Base-by-base conservation (phyloP, 2,888 invertebrate species). In the Stenodera caucasica region DNA sequence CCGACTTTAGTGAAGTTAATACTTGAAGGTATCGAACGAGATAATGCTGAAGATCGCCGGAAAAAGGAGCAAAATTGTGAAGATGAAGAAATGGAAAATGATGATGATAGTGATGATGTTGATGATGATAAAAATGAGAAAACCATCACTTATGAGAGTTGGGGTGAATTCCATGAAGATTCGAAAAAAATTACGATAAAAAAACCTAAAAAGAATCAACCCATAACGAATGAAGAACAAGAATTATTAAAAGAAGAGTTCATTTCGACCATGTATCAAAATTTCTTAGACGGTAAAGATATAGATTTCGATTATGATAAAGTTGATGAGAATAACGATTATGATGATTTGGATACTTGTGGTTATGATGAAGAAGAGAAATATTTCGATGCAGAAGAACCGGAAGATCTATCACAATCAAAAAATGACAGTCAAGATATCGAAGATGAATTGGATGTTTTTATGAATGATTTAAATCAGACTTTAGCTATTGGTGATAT, bases 311-410 rank as follows among this genome's bases (percentile, higher is more conserved):
- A 96, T 80, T 96, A 96, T 75, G 82, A 86, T 37, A 82, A 83
- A 64, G 89, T 96, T 3, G 96, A 96, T 78, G 84, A 88, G 68
- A 90, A 94, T 81, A 86, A 89, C 49, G 88, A 88, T 55, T 91
- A 91, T 79, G 96, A 96, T 79, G 85, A 88, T 71, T 77, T 90
- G 64, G 88, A 89, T 60, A 84, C 90, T 55, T 80, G 88, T 61
- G 87, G 87, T 45, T 88, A 88, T 71, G 96, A 96, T 80, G 91
- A 89, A 67, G 94, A 96, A 80, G 96, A 96, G 70, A 89, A 88
- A 75, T 96, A 96, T 78, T 96, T 96, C 82, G 94, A 94, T 78
- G 88, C 89, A 3, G 94, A 94, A 77, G 85, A 87, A 26, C 88
- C 90, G 66, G 87, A 88, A 66, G 82, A 82, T 45, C 69, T 74